Evolutionary conservation across 2,113 vertebrate species (phyloP), one percentile per base, ranked within the genome.

Genomic region (Nematolebias whitei): DNA sequence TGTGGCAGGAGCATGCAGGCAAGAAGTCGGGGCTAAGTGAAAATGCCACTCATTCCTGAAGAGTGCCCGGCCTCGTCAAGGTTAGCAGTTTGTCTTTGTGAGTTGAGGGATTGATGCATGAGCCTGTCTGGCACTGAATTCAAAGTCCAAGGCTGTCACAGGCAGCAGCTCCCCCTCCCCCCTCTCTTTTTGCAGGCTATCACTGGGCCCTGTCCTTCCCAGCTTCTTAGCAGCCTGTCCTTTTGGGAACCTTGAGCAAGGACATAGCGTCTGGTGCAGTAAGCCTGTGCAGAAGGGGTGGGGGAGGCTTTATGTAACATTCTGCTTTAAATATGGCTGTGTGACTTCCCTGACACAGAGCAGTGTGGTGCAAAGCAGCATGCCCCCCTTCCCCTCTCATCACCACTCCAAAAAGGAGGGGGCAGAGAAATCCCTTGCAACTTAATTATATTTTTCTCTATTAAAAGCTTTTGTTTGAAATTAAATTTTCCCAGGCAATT

Each of bases 91-190:
- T 93, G 95, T 95, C 94, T 95, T 94, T 94, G 94, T 93, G 95
- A 96, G 95, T 94, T 93, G 93, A 95, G 94, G 94, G 95, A 96
- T 95, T 96, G 95, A 96, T 96, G 95, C 95, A 94, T 95, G 93
- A 95, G 93, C 93, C 93, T 71, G 92, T 95, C 94, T 96, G 92
- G 90, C 92, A 92, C 80, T 93, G 94, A 95, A 96, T 96, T 96
- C 94, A 92, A 93, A 96, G 95, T 96, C 95, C 95, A 98, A 96
- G 95, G 95, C 94, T 91, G 80, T 52, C 84, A 92, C 92, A 89
- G 91, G 93, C 87, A 83, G 85, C 73, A 51, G 56, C 48, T 15
- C 68, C 41, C 52, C 14, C 62, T 10, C 66, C 22, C 74, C 40
- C 50, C 70, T 70, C 71, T 67, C 68, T 78, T 74, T 82, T 81